Conservation (phyloP, 1,140 invertebrate species). For the Cydia fagiglandana region DNA sequence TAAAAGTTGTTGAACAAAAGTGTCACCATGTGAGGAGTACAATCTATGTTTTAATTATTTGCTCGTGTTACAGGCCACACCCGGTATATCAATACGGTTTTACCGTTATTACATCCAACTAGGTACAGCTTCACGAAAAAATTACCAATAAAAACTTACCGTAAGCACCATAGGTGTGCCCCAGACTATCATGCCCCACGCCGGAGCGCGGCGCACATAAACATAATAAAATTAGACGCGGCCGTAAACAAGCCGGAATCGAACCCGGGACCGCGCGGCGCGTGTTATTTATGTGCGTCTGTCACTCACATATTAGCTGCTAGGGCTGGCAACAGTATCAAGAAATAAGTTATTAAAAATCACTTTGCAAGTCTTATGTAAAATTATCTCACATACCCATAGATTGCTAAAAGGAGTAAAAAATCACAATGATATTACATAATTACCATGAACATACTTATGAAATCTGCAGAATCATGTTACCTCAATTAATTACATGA, state of each 20-base stretch:
- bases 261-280: constrained; percentile 51
- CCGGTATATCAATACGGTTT: no score
- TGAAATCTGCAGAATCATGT: background rate
- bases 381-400: background rate
- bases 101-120: background rate
- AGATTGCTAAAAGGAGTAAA: background rate
- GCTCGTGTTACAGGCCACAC: no score
- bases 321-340: constrained; percentile 59
- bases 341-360: no score
- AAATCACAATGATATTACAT: background rate
- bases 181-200: constrained; percentile 6
- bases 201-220: background rate
- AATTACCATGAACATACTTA: background rate
- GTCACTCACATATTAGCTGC: constrained; percentile 76
- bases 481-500: constrained; percentile 11
- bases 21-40: no score
- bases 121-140: background rate
- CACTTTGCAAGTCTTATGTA: no score
- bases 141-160: constrained; percentile 33
- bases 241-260: constrained; percentile 45
- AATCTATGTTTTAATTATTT: no score
- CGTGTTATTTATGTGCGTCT: constrained; percentile 69
- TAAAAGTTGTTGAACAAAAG: no score
- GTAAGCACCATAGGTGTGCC: background rate
- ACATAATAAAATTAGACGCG: constrained; percentile 29